Evolutionary conservation across 2,113 vertebrate species (phyloP).

Genomic region (Cettia cetti): DNA sequence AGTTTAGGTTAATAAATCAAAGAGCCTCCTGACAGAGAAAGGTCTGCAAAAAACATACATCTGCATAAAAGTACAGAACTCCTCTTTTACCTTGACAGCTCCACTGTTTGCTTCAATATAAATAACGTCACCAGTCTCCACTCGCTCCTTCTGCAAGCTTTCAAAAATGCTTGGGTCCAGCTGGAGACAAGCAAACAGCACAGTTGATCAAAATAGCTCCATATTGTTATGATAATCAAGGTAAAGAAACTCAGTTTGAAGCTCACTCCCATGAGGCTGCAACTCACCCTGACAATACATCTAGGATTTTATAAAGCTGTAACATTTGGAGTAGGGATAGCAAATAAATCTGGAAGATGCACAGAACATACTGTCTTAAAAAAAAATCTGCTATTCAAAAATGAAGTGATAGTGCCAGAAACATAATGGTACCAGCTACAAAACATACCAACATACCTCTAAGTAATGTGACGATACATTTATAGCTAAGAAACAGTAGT

Average conservation of each 20-base stretch:
- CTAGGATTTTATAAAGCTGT: background rate
- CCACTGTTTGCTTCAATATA: conserved; percentile 99
- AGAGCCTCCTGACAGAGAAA: conserved; percentile 4
- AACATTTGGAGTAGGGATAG: background rate
- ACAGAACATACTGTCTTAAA: background rate
- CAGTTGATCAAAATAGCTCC: background rate
- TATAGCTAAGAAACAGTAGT: background rate
- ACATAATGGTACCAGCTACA: background rate
- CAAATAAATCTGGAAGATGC: background rate
- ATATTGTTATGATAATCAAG: background rate
- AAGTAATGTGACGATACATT: background rate
- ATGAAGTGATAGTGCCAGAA: background rate
- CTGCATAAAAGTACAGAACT: background rate
- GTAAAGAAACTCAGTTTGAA: background rate
- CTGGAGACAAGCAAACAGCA: conserved; percentile 62
- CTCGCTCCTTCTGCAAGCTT: conserved; percentile 96
- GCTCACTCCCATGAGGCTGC: background rate
- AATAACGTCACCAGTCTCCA: conserved; percentile 96
- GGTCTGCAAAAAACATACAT: background rate
- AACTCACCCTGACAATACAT: background rate
- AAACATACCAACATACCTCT: background rate
- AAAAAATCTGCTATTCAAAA: background rate
- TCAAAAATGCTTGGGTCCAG: conserved; percentile 98
- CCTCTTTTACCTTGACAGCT: conserved; percentile 88
- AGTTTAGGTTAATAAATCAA: conserved; percentile 33